phyloP scores from a whole-genome alignment of 2,113 vertebrate genomes.

The Osmerus mordax region DNA sequence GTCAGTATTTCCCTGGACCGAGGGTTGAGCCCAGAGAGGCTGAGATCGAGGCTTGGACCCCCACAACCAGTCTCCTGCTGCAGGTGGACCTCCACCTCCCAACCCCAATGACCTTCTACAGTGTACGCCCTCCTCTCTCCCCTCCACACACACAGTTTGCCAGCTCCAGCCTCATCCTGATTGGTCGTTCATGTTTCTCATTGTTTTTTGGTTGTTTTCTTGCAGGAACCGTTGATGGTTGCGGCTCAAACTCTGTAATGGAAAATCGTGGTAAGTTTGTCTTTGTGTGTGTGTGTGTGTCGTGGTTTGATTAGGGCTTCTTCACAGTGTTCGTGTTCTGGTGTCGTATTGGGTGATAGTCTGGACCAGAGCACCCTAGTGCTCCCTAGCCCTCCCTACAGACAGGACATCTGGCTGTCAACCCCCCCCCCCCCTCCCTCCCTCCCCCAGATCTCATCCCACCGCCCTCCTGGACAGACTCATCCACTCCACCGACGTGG shows the following conservation, averaged over 20 bases:
- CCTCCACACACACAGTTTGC: neutral
- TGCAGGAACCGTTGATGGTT: constrained; percentile 66
- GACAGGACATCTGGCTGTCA: no score
- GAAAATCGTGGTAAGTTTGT: constrained; percentile 75
- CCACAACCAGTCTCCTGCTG: constrained; percentile 24
- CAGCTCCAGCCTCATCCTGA: neutral
- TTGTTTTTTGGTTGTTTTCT: constrained; percentile 36
- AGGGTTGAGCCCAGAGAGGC: neutral
- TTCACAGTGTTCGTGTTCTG: constrained; percentile 28
- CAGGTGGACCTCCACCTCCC: constrained; percentile 46
- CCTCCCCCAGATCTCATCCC: neutral
- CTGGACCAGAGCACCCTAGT: no score
- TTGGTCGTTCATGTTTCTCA: constrained; percentile 2
- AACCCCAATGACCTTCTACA: constrained; percentile 69
- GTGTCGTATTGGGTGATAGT: no score
- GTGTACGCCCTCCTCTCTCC: constrained; percentile 50
- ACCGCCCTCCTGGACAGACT: no score
- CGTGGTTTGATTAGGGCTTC: constrained; percentile 29
- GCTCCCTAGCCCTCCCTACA: no score
- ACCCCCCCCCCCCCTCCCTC: neutral
- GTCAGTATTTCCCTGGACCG: neutral
- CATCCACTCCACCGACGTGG: no score
- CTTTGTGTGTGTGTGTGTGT: constrained; percentile 29
- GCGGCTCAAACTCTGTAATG: constrained; percentile 73
- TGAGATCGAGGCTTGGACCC: neutral